A percentile compares a stretch with the other conserved stretches of the same genome.
Evolutionary conservation across 2,888 invertebrate species (phyloP).

Genomic region (Synanthedon tipuliformis): DNA sequence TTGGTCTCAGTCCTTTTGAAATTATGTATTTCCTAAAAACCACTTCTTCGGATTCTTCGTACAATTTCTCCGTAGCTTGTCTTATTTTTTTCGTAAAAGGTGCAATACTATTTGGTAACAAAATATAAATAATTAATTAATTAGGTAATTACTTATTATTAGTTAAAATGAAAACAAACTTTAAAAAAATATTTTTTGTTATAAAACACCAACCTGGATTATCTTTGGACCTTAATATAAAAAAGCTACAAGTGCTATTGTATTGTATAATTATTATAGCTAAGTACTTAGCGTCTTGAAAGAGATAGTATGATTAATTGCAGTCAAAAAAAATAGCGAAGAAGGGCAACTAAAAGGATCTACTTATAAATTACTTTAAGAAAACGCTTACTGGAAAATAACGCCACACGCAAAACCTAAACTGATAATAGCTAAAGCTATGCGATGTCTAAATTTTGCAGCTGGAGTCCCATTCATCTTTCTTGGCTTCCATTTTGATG

Average conservation of each 20-base stretch:
- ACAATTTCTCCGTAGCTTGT: conserved; percentile 29
- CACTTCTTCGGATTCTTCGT: conserved; percentile 52
- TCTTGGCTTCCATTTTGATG: conserved; percentile 74
- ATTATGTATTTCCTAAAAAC: conserved; percentile 51
- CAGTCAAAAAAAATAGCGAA: no score
- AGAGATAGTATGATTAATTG: no score
- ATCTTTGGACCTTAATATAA: no score
- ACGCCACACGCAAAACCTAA: conserved; percentile 46
- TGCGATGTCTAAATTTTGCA: conserved; percentile 63
- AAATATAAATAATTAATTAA: neutral
- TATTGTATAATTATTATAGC: no score
- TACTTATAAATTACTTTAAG: no score
- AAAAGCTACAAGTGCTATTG: no score
- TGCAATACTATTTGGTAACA: conserved; percentile 28
- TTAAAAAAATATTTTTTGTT: conserved; percentile 7
- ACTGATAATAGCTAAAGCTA: conserved; percentile 55
- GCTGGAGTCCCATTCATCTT: conserved; percentile 75
- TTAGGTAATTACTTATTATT: conserved; percentile 17
- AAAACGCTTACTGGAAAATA: conserved; percentile 57
- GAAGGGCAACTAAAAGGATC: no score
- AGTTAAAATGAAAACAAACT: neutral
- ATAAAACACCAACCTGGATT: no score
- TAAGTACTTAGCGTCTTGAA: no score
- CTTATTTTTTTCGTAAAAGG: conserved; percentile 31
- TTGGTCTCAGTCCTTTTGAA: conserved; percentile 21